These are phyloP conservation scores for Nasalis larvatus DNA, from an alignment of 2,113 vertebrate species.

Conservation along the genomic window DNA sequence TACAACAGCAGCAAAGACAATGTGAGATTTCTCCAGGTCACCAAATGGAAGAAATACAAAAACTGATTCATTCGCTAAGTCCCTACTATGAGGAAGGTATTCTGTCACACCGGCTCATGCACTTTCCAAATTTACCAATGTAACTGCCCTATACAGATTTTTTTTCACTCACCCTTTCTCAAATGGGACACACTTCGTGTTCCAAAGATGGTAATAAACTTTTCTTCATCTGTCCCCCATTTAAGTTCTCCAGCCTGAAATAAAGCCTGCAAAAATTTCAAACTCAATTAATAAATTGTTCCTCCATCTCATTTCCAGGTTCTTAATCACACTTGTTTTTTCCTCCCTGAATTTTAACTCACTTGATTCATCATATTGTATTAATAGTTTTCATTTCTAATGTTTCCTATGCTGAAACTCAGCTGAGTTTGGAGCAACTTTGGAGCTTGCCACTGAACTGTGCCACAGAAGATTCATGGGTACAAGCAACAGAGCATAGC, in stretches of 20 bases:
- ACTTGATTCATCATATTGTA: background rate
- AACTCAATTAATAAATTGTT: background rate
- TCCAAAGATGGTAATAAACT: constrained; percentile 94
- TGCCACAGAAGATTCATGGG: background rate
- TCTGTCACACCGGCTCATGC: background rate
- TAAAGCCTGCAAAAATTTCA: constrained; percentile 86
- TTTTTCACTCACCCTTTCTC: constrained; percentile 85
- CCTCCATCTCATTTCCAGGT: background rate
- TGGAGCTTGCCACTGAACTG: background rate
- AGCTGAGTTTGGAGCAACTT: background rate
- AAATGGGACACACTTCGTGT: constrained; percentile 93
- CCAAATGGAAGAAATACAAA: background rate
- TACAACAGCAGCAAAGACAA: background rate
- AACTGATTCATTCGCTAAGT: background rate
- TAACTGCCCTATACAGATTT: background rate
- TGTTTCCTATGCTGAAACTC: background rate
- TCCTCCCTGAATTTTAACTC: background rate
- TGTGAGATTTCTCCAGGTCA: background rate
- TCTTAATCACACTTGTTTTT: background rate
- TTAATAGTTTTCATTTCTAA: background rate
- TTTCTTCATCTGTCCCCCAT: constrained; percentile 96
- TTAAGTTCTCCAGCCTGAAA: constrained; percentile 93
- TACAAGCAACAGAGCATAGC: background rate
- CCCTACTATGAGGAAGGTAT: rapidly evolving
- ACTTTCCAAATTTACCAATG: background rate